Evolutionary conservation across 2,113 vertebrate species (phyloP), one percentile per base, ranked within the genome.

Genomic region (Ranitomeya imitator): DNA sequence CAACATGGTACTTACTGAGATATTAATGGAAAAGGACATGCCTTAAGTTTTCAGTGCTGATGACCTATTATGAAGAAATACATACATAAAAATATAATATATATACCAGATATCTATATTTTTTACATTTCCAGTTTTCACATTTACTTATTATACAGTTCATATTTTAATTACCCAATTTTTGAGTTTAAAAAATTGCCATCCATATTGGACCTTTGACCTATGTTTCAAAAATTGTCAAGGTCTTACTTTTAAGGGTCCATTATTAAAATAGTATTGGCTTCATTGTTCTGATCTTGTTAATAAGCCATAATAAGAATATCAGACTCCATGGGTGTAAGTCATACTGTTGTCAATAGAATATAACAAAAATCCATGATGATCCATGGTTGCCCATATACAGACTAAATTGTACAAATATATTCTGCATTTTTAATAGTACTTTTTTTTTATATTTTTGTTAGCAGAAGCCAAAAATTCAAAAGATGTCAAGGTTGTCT

Each of bases 81-180:
- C 45, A 88, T 55, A 54, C 67, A 89, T 77, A 85, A 0, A 89
- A 85, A 77, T 83, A 54, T 82, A 74, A 26, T 83, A 76, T 51
- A 83, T 71, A 69, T 12, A 23, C 19, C 26, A 71, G 23, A 31
- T 63, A 19, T 63, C 16, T 52, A 21, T 79, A 9, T 80, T 69
- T 26, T 79, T 61, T 6, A 18, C n/a, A 77, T 51, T 67, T 71
- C 21, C 19, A 9, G 52, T 71, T 83, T 57, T 31, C 19, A 63
- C 18, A 45, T 18, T 45, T 74, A 76, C 26, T 77, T 83, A 12
- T 65, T 83, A 14, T 45, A 71, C 79, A 88, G 55, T 51, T 57
- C 51, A 37, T 83, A 11, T 79, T 89, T 89, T 85, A 85, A 89
- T 85, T 85, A 79, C 69, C 8, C n/a, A 45, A 61, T 18, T 67